Evolutionary conservation across 1,140 invertebrate genomes (phyloP).

Genomic region (Caenorhabditis brenneri): DNA sequence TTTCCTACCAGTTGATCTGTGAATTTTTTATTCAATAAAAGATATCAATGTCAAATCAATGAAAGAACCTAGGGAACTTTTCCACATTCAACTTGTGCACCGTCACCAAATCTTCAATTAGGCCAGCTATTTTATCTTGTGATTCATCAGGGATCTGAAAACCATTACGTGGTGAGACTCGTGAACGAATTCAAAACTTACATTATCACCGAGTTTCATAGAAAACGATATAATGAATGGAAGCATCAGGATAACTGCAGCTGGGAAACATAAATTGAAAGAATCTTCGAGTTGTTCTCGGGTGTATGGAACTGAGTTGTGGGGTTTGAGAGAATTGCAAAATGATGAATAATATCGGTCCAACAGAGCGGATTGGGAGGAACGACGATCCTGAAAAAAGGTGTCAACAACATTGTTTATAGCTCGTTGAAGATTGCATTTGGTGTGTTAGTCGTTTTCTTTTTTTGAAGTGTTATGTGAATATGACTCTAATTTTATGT

Average conservation of each 20-base stretch:
- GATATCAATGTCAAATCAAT: neutral
- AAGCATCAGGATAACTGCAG: conserved; percentile 15
- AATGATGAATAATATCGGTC: conserved; percentile 4
- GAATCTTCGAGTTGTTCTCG: neutral
- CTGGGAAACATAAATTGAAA: neutral
- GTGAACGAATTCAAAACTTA: neutral
- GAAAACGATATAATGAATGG: conserved; percentile 15
- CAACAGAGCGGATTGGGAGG: neutral
- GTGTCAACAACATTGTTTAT: no score
- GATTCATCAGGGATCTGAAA: conserved; percentile 9
- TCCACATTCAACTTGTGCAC: neutral
- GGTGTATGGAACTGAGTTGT: neutral
- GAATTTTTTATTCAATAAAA: neutral
- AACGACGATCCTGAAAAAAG: neutral
- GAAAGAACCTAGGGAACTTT: neutral
- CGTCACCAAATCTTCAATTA: neutral
- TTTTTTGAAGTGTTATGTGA: no score
- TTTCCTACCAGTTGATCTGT: neutral
- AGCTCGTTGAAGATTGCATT: neutral
- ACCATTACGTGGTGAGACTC: neutral
- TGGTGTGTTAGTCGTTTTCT: neutral
- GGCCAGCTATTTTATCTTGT: neutral
- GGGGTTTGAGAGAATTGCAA: neutral
- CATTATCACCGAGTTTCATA: neutral
- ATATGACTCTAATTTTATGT: no score